phyloP scores from a whole-genome alignment of 2,888 invertebrate species.

The Rhamnusium bicolor region DNA sequence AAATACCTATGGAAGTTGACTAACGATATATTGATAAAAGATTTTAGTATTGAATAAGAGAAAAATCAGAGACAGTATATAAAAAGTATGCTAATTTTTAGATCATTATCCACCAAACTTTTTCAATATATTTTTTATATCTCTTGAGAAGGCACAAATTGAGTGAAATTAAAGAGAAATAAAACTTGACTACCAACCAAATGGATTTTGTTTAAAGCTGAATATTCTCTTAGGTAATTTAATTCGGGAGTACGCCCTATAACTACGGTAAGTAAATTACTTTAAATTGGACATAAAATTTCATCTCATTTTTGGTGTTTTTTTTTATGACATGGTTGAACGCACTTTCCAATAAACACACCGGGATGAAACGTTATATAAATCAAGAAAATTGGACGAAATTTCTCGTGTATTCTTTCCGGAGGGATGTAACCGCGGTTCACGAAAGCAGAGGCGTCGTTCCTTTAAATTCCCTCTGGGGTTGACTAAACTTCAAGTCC shows the following conservation, averaged over 20 bases:
- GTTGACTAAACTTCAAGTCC: neutral
- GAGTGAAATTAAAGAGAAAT: neutral
- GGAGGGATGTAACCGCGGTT: constrained; percentile 10
- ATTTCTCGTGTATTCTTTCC: constrained; percentile 41
- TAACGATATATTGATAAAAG: no score
- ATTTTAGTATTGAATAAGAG: no score
- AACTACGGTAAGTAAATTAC: constrained; percentile 12
- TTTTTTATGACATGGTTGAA: constrained; percentile 9
- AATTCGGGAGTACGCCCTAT: neutral
- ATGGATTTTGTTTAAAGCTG: neutral
- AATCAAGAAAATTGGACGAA: constrained; percentile 49
- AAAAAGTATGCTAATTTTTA: no score
- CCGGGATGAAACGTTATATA: constrained; percentile 42
- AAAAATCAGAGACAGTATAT: no score
- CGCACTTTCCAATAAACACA: constrained; percentile 50
- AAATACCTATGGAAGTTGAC: no score
- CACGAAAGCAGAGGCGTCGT: neutral
- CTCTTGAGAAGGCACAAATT: neutral
- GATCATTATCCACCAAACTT: no score
- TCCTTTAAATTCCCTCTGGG: neutral
- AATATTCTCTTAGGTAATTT: neutral
- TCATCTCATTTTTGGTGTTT: constrained; percentile 14
- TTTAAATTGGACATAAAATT: constrained; percentile 22
- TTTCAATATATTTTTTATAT: neutral
- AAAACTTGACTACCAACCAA: neutral